Evolutionary conservation across 2,888 invertebrate genomes (phyloP).

Genomic region (Epirrita christyi): DNA sequence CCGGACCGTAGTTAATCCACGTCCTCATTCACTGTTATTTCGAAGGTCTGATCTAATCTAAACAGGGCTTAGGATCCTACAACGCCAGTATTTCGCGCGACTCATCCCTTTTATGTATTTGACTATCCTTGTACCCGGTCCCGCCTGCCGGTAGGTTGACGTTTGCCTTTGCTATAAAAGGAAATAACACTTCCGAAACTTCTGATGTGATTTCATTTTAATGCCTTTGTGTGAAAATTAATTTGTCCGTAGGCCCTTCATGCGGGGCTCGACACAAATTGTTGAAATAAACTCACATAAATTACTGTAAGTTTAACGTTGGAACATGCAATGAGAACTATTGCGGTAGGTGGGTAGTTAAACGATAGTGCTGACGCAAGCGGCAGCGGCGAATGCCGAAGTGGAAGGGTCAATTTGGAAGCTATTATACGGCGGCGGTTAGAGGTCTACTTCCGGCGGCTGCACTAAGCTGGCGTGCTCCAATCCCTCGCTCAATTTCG

Average conservation of each 20-base stretch:
- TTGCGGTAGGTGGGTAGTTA: conserved; percentile 33
- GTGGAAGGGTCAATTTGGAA: conserved; percentile 80
- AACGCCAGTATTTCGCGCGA: conserved; percentile 80
- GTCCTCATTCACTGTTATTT: conserved; percentile 85
- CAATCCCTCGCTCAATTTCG: conserved; percentile 78
- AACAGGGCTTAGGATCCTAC: conserved; percentile 83
- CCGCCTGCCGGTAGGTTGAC: conserved; percentile 60
- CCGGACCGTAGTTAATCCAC: conserved; percentile 85
- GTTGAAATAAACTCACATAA: conserved; percentile 26
- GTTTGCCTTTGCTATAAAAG: conserved; percentile 75
- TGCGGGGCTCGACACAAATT: conserved; percentile 44
- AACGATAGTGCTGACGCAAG: conserved; percentile 56
- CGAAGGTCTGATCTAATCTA: conserved; percentile 85
- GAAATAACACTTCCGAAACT: conserved; percentile 78
- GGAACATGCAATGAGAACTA: conserved; percentile 17
- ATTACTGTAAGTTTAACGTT: conserved; percentile 17
- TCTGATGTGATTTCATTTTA: conserved; percentile 68
- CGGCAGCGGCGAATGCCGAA: conserved; percentile 57
- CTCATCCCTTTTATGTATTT: conserved; percentile 83
- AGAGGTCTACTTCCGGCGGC: conserved; percentile 82
- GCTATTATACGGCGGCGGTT: conserved; percentile 81
- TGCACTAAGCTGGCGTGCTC: conserved; percentile 81
- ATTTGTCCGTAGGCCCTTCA: conserved; percentile 52
- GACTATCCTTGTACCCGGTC: conserved; percentile 72
- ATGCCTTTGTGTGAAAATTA: conserved; percentile 67